Percentiles rank a stretch among this genome's conserved stretches.
phyloP scores from a whole-genome alignment of 2,797 vertebrate genomes.

The Neosalanx taihuensis region DNA sequence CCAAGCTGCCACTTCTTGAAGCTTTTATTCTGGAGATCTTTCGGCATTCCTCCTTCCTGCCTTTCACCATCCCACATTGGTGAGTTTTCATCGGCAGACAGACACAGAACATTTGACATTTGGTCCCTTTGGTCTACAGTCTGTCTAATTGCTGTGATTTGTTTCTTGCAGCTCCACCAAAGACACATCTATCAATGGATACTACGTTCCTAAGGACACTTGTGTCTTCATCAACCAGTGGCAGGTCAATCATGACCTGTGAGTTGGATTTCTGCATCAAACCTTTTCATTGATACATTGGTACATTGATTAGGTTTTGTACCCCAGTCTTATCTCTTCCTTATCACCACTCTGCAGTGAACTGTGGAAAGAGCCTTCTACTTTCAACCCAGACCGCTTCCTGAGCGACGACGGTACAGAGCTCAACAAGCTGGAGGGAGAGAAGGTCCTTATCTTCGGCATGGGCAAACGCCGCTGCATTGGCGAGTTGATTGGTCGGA shows the following conservation, averaged over 20 bases:
- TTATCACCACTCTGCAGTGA: constrained; percentile 60
- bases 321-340: neutral
- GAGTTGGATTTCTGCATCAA: constrained; percentile 62
- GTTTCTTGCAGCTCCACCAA: constrained; percentile 73
- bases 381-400: constrained; percentile 86
- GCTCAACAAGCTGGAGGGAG: constrained; percentile 71
- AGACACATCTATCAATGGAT: constrained; percentile 82
- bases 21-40: constrained; percentile 86
- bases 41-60: constrained; percentile 84
- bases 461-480: constrained; percentile 87
- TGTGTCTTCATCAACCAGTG: constrained; percentile 96
- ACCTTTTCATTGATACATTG: neutral
- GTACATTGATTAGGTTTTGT: neutral
- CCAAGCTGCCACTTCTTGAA: constrained; percentile 73
- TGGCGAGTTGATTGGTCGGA: constrained; percentile 83
- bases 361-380: constrained; percentile 83
- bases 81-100: constrained; percentile 50
- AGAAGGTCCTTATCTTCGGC: constrained; percentile 84
- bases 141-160: neutral
- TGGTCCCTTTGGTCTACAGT: neutral
- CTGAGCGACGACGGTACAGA: constrained; percentile 63
- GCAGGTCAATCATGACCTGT: constrained; percentile 93
- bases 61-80: constrained; percentile 92
- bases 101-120: neutral
- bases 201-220: constrained; percentile 86